Evolutionary conservation across 2,113 vertebrate genomes (phyloP).

Genomic region (Eudorcas thomsonii): DNA sequence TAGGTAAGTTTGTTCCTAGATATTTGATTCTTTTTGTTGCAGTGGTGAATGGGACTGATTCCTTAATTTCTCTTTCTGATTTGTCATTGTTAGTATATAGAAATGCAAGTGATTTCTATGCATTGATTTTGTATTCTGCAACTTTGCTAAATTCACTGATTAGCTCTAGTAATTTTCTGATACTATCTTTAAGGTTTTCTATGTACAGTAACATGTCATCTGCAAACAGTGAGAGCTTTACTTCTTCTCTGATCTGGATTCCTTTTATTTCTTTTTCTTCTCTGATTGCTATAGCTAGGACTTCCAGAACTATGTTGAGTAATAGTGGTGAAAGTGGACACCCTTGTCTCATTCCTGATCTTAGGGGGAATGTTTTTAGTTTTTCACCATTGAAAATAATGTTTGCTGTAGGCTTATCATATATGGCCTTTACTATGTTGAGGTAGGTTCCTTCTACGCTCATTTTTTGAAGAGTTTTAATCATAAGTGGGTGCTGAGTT

Average conservation of each 20-base stretch:
- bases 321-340: neutral
- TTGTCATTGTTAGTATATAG: neutral
- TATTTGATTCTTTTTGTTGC: neutral
- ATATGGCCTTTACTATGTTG: neutral
- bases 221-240: neutral
- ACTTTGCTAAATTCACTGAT: neutral
- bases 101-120: neutral
- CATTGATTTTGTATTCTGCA: neutral
- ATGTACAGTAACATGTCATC: neutral
- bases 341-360: neutral
- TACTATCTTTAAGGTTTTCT: neutral
- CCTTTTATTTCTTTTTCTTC: neutral
- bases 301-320: neutral
- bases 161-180: neutral
- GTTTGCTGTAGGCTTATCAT: neutral
- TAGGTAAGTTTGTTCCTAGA: neutral
- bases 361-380: neutral
- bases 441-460: neutral
- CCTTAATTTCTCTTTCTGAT: neutral
- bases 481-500: neutral
- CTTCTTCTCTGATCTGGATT: neutral
- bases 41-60: neutral
- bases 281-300: neutral
- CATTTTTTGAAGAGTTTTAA: neutral
- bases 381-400: neutral